Evolutionary conservation across 2,113 vertebrate species (phyloP).

Genomic region (Porphyrio hochstetteri): DNA sequence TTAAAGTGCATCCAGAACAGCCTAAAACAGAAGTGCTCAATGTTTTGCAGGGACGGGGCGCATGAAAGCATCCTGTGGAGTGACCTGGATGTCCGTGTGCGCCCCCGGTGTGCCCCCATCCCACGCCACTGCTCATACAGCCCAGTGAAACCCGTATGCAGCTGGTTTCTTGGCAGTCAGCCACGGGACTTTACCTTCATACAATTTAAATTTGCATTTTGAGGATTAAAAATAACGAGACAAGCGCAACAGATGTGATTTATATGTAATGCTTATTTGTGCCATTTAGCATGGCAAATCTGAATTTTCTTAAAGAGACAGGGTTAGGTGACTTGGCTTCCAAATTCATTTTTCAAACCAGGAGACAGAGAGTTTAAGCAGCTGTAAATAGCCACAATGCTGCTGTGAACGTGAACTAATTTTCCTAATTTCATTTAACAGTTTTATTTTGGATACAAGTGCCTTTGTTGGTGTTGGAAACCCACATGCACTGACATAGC

Average conservation of each 20-base stretch:
- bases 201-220: not conserved
- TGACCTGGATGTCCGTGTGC: rapidly evolving
- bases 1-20: not conserved
- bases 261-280: not conserved
- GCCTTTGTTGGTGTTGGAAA: constrained; percentile 53
- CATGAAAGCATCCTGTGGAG: not conserved
- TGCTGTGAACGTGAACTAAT: constrained; percentile 23
- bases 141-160: not conserved
- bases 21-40: not conserved
- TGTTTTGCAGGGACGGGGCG: not conserved
- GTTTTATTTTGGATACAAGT: constrained; percentile 64
- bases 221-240: not conserved
- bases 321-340: not conserved
- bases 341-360: not conserved
- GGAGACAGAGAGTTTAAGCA: not conserved
- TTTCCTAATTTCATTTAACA: constrained; percentile 59
- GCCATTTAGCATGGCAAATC: not conserved
- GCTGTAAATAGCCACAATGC: not conserved
- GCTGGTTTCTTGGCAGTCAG: not conserved
- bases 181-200: not conserved
- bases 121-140: not conserved
- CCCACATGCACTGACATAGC: not conserved
- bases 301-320: not conserved
- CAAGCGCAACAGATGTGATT: not conserved
- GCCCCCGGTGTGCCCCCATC: not conserved